Evolutionary conservation across 2,797 vertebrate genomes (phyloP), one percentile per base, ranked within the genome.

Genomic region (Trachurus trachurus): DNA sequence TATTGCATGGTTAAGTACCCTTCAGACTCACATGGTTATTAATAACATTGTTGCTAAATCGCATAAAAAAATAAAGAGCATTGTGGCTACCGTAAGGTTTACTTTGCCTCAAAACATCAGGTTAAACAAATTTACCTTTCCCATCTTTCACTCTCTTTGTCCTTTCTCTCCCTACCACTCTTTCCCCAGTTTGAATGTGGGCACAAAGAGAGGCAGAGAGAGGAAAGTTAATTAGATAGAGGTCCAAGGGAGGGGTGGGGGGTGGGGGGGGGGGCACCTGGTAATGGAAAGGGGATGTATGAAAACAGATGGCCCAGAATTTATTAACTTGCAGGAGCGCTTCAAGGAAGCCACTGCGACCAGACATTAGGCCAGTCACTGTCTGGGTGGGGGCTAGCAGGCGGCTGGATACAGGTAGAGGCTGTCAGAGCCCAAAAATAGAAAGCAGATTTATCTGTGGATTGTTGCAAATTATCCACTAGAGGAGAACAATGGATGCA

Each of bases 241-340:
- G 86, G 93, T 93, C 89, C 89, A 90, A 76, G 82, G 81, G 58
- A 76, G 4, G 31, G 31, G 31, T 5, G 31, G 31, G 31, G 31
- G 31, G 31, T 5, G 74, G 66, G 71, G 81, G 69, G 65, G 83
- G 72, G 88, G 83, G 85, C 50, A 88, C 81, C 84, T 90, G 89
- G 89, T 94, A 93, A 94, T 93, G 86, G 91, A 91, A 91, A 91
- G 87, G 83, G 89, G 86, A 91, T 89, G 88, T 86, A 92, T 93
- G 86, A 90, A 95, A 95, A 92, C 93, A 94, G 94, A 94, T 95
- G 95, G 94, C 91, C 89, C 87, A 93, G 94, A 95, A 95, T 96
- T 92, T 94, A 95, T 95, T 95, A 95, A 93, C 92, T 94, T 92
- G 92, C 93, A 93, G 92, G 90, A 94, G 93, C 72, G 89, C 93